Base-by-base conservation (phyloP, 2,888 invertebrate species). In the Eristalis tenax region DNA sequence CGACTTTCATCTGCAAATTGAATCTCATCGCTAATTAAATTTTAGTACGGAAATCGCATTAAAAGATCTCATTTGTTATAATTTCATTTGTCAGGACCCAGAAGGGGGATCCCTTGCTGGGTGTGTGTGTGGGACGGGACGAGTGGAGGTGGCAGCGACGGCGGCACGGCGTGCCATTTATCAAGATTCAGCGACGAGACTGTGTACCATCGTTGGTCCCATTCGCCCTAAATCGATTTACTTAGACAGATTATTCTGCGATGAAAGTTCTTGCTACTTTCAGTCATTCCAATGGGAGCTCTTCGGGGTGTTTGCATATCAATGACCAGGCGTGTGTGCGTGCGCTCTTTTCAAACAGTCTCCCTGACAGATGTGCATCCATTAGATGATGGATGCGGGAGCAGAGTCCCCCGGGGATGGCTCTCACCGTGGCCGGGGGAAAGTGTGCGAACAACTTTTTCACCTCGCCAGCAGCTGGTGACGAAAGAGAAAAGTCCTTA, bases 21-120 rank as follows among this genome's bases (percentile, higher is more conserved):
- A 73, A 50, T 64, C 50, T 18, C 32, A n/a, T 22, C 50, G 64
- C 63, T 73, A 73, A 73, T 73, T 43, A 61, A 64, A 64, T 73
- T 73, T 64, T 50, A 73, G 32, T 22, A 22, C 28, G 32, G 43
- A 68, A 76, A 38, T 66, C 75, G 15, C 26, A 56, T 75, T 57
- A 75, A 73, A 28, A 75, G 66, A 75, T 59, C 59, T 68, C 59
- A 32, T 61, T 76, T 59, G n/a, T 76, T 68, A 66, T 40, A 65
- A 75, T 76, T 38, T n/a, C 75, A 57, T 57, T 40, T 32, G 57
- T 15, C 13, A 8, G 32, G 32, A 32, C 13, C 23, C 50, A 6
- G 50, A 50, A 50, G 50, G 18, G 38, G 8, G 50, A 50, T 50
- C 18, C 50, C 5, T 2, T n/a, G n/a, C 43, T 18, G 18, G 8